These are phyloP conservation scores for Sinodicranocentrus sp. DNA, from an alignment of 2,888 invertebrate genomes.

Conservation along the genomic window DNA sequence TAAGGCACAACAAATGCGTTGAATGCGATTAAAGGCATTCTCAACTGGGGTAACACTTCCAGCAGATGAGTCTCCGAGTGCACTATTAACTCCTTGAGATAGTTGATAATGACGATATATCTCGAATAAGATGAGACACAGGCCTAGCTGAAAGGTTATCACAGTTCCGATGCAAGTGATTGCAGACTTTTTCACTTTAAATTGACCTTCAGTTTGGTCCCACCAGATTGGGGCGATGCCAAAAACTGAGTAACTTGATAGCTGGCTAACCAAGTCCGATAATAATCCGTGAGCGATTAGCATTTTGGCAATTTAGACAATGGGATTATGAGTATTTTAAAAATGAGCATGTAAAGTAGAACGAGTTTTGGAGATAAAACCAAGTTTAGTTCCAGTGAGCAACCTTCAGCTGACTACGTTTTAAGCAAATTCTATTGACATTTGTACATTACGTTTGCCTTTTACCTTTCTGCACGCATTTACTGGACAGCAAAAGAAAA, in stretches of 20 bases:
- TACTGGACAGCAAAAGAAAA: too few species aligned
- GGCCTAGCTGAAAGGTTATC: slow-evolving; percentile 50
- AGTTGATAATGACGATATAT: slow-evolving; percentile 33
- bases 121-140: slow-evolving; percentile 41
- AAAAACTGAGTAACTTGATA: slow-evolving; percentile 49
- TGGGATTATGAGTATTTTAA: too few species aligned
- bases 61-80: slow-evolving; percentile 1
- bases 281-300: slow-evolving; percentile 55
- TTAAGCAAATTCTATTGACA: too few species aligned
- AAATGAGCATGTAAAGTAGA: too few species aligned
- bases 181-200: slow-evolving; percentile 61
- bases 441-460: too few species aligned
- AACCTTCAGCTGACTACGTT: too few species aligned
- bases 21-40: slow-evolving; percentile 36
- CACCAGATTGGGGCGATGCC: slow-evolving; percentile 52
- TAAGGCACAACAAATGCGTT: slow-evolving; percentile 47
- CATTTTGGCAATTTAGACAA: slow-evolving; percentile 8
- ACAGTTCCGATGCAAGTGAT: slow-evolving; percentile 53
- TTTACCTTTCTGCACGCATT: too few species aligned
- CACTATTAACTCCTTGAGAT: not conserved
- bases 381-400: too few species aligned
- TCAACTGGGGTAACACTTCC: slow-evolving; percentile 22
- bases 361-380: too few species aligned
- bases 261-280: slow-evolving; percentile 46
- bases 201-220: slow-evolving; percentile 52